Evolutionary conservation across 2,113 vertebrate genomes (phyloP), one percentile per base, ranked within the genome.

Genomic region (Oncorhynchus kisutch): DNA sequence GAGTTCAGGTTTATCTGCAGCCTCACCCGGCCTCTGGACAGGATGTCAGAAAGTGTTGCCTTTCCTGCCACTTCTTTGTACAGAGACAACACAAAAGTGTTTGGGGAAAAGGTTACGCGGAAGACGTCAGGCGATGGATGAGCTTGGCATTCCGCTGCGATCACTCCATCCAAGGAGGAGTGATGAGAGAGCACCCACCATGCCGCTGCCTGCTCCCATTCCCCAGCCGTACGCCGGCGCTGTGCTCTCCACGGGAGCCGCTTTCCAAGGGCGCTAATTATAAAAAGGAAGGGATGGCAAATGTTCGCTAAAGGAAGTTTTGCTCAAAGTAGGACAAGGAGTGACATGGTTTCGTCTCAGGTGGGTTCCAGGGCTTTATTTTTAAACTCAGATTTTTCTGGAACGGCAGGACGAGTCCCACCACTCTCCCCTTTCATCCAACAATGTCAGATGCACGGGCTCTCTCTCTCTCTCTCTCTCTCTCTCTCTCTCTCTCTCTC

Each of bases 341-440:
- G 90, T 92, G 92, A 93, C 92, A 92, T 87, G 78, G 90, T 88
- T 92, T 88, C 77, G 84, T 93, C 91, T 93, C 93, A 94, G 90
- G 91, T 92, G 93, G 88, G 82, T 91, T 87, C 74, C 66, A 72
- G 81, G 87, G 91, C 88, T 92, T 93, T 93, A 94, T 94, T 94
- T 94, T 93, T 92, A 88, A 91, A 88, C 83, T 73, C 3, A 81
- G 82, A 16, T 27, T 84, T 90, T 90, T 85, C 86, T 88, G 80
- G 86, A 90, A 89, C 87, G 88, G 90, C 91, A 88, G 91, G 90
- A 90, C 91, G 80, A 86, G 89, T 85, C 87, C 81, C 81, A 79
- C 86, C 85, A 84, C 66, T 82, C 76, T 80, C 67, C 69, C 75
- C 71, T 80, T 89, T 85, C 85, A 74, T 86, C 81, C 48, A 77